phyloP scores from a whole-genome alignment of 2,888 invertebrate species.

The Hirudinaria manillensis region DNA sequence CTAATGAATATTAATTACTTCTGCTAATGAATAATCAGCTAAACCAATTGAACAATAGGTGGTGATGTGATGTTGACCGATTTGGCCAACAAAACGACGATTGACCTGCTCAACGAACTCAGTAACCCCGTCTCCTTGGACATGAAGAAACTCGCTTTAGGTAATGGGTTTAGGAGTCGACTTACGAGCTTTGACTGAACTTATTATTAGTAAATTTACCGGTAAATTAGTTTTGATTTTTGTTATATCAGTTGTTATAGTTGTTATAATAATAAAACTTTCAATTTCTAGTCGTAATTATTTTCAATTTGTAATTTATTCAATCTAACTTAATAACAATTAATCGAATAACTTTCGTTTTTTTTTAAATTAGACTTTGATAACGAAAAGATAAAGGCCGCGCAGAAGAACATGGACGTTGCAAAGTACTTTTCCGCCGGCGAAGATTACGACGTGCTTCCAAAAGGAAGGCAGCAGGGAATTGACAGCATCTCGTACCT shows the following conservation, averaged over 20 bases:
- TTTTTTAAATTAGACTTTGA: neutral
- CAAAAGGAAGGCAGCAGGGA: neutral
- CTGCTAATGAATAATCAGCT: too few species aligned
- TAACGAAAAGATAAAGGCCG: neutral
- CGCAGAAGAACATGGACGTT: conserved; percentile 19
- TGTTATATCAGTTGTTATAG: too few species aligned
- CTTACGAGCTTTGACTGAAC: too few species aligned
- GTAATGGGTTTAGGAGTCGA: too few species aligned
- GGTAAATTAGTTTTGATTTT: too few species aligned
- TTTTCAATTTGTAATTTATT: too few species aligned
- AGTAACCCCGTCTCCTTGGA: conserved; percentile 81
- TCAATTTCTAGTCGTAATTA: too few species aligned
- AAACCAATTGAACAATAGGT: conserved; percentile 55
- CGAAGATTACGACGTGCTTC: conserved; percentile 11
- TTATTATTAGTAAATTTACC: too few species aligned
- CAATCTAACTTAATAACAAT: conserved; percentile 12
- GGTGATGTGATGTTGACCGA: conserved; percentile 76
- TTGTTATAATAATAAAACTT: too few species aligned
- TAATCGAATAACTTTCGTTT: neutral
- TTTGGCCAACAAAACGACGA: conserved; percentile 73
- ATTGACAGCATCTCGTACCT: too few species aligned
- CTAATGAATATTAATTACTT: too few species aligned
- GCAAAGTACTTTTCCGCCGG: conserved; percentile 1
- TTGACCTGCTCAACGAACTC: conserved; percentile 78
- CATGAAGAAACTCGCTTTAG: conserved; percentile 70